A percentile compares a stretch with the other conserved stretches of the same genome.
phyloP scores from a whole-genome alignment of 92 coral and sea anemone species.

The Zoanthus gigantus region DNA sequence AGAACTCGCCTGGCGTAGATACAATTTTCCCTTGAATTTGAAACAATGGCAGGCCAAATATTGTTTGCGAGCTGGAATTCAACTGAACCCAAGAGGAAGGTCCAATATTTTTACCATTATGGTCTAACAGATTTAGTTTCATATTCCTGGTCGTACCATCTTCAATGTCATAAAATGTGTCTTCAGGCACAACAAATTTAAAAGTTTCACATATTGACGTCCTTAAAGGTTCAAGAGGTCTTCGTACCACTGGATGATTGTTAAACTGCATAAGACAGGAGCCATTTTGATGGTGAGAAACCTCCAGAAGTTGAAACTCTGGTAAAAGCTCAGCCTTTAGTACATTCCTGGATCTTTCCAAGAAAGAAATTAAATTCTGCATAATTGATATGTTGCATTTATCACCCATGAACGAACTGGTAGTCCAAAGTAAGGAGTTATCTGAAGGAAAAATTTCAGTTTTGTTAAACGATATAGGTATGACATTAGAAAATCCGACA shows the following conservation, averaged over 20 bases:
- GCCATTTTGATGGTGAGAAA: slow-evolving; percentile 33
- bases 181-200: slow-evolving; percentile 40
- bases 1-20: slow-evolving; percentile 2
- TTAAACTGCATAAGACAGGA: slow-evolving; percentile 29
- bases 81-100: slow-evolving; percentile 45
- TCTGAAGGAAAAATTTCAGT: slow-evolving; percentile 23
- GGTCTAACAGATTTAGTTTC: slow-evolving; percentile 25
- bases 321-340: slow-evolving; percentile 37
- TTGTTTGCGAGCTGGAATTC: slow-evolving; percentile 42
- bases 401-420: slow-evolving; percentile 1
- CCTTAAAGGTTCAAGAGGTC: slow-evolving; percentile 13
- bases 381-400: slow-evolving; percentile 2
- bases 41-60: slow-evolving; percentile 45
- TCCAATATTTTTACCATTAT: background rate
- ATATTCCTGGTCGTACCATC: slow-evolving; percentile 57
- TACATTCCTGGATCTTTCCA: background rate
- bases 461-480: slow-evolving; percentile 28
- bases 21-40: background rate
- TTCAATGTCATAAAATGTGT: slow-evolving; percentile 50
- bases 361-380: slow-evolving; percentile 4
- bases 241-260: slow-evolving; percentile 39
- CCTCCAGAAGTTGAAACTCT: slow-evolving; percentile 35
- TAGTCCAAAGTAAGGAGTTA: background rate
- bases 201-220: slow-evolving; percentile 32
- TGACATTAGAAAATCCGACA: background rate